Conservation (phyloP, 2,797 vertebrate genomes). For the Orestias chungarensis region DNA sequence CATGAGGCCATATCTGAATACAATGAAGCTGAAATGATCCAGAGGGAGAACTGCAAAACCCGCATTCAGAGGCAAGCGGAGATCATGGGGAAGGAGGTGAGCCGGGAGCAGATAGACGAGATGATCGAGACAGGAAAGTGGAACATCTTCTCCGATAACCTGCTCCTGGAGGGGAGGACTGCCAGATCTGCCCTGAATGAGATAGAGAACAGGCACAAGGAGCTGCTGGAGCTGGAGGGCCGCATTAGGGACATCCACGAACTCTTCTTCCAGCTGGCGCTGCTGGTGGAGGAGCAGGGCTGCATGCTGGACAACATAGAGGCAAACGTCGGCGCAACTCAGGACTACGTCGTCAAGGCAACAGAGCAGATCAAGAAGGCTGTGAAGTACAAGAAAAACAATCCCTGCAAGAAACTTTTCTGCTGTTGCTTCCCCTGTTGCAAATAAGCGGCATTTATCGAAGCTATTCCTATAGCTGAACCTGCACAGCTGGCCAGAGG, state of each 20-base stretch:
- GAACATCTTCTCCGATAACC: conserved; percentile 93
- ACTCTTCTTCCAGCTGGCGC: conserved; percentile 91
- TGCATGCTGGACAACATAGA: conserved; percentile 89
- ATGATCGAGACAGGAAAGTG: conserved; percentile 96
- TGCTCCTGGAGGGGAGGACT: conserved; percentile 86
- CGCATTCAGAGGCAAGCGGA: conserved; percentile 95
- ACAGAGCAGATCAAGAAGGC: conserved; percentile 84
- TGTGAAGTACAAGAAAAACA: conserved; percentile 85
- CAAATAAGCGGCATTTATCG: conserved; percentile 36
- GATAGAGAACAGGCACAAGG: conserved; percentile 93
- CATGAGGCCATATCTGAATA: conserved; percentile 90
- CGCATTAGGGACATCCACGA: conserved; percentile 92
- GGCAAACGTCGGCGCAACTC: conserved; percentile 83
- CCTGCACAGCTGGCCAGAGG: background rate
- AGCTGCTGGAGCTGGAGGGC: conserved; percentile 90
- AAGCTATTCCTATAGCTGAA: background rate
- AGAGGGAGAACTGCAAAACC: conserved; percentile 93
- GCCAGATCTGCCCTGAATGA: conserved; percentile 88
- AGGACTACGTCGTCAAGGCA: conserved; percentile 86
- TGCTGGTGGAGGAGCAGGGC: conserved; percentile 92
- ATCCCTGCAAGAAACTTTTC: conserved; percentile 88
- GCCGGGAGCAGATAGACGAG: conserved; percentile 90
- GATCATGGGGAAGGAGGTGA: conserved; percentile 96
- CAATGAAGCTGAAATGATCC: conserved; percentile 89
- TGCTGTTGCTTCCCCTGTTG: conserved; percentile 92